These are phyloP conservation scores for Lutjanus campechanus DNA, from an alignment of 2,797 vertebrate species.

Conservation along the genomic window DNA sequence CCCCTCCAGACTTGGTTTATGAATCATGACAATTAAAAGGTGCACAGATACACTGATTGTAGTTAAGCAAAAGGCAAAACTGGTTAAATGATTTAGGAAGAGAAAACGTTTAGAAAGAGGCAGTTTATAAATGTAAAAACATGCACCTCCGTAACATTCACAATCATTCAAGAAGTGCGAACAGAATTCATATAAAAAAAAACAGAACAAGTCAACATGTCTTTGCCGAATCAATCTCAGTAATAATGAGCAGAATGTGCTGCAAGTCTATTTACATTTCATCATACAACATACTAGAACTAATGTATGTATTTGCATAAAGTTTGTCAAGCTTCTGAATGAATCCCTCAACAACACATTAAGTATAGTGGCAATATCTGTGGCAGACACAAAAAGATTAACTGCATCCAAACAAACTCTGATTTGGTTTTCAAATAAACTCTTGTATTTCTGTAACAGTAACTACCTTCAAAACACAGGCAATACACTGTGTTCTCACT, in stretches of 20 bases:
- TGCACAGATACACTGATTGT: slow-evolving; percentile 78
- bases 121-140: slow-evolving; percentile 58
- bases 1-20: slow-evolving; percentile 64
- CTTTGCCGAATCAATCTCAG: slow-evolving; percentile 45
- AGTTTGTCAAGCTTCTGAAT: slow-evolving; percentile 64
- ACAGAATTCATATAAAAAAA: slow-evolving; percentile 69
- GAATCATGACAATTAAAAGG: slow-evolving; percentile 69
- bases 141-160: slow-evolving; percentile 74
- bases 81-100: slow-evolving; percentile 68
- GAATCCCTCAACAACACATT: slow-evolving; percentile 51
- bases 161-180: slow-evolving; percentile 76
- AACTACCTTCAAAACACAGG: slow-evolving; percentile 23
- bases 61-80: slow-evolving; percentile 70
- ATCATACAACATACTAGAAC: slow-evolving; percentile 60
- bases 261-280: slow-evolving; percentile 72
- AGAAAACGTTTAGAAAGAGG: slow-evolving; percentile 58
- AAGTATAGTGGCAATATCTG: slow-evolving; percentile 28
- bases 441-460: slow-evolving; percentile 45
- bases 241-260: slow-evolving; percentile 67
- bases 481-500: slow-evolving; percentile 12
- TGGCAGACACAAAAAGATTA: background rate
- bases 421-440: slow-evolving; percentile 29
- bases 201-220: slow-evolving; percentile 55
- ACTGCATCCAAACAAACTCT: slow-evolving; percentile 21
- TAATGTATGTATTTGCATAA: slow-evolving; percentile 60